Conservation (phyloP, 2,113 vertebrate species). For the Phasianus colchicus region DNA sequence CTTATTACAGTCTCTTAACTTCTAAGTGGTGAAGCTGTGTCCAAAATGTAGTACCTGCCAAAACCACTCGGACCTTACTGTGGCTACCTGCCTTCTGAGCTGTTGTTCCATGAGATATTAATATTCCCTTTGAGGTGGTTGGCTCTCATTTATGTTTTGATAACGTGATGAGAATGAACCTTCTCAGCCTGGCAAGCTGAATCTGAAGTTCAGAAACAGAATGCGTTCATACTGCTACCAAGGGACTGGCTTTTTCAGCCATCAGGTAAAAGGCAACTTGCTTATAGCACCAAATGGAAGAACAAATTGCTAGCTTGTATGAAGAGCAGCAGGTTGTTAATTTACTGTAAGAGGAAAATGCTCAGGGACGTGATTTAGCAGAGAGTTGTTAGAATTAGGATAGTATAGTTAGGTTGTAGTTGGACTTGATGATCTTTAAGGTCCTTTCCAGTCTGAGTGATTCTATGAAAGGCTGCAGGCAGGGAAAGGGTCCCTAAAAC, state of each 20-base stretch:
- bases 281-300: not conserved
- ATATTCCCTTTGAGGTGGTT: not conserved
- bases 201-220: not conserved
- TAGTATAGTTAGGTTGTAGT: too few species aligned
- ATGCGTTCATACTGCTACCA: not conserved
- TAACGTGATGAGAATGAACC: not conserved
- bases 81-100: not conserved
- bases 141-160: not conserved
- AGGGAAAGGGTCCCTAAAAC: not conserved
- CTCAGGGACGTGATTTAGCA: too few species aligned
- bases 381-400: too few species aligned
- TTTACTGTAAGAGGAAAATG: not conserved
- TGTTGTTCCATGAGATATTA: not conserved
- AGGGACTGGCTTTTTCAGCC: not conserved
- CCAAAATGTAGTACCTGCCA: not conserved
- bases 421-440: too few species aligned
- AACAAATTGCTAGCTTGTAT: not conserved
- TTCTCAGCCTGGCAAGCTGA: not conserved
- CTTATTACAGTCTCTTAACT: not conserved
- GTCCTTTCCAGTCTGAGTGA: too few species aligned
- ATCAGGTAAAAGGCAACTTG: not conserved
- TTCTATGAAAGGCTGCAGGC: too few species aligned
- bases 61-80: not conserved
- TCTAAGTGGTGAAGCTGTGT: slow-evolving; percentile 10
- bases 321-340: not conserved